Evolutionary conservation across 2,113 vertebrate genomes (phyloP), one percentile per base, ranked within the genome.

Genomic region (Malurus cyaneus): DNA sequence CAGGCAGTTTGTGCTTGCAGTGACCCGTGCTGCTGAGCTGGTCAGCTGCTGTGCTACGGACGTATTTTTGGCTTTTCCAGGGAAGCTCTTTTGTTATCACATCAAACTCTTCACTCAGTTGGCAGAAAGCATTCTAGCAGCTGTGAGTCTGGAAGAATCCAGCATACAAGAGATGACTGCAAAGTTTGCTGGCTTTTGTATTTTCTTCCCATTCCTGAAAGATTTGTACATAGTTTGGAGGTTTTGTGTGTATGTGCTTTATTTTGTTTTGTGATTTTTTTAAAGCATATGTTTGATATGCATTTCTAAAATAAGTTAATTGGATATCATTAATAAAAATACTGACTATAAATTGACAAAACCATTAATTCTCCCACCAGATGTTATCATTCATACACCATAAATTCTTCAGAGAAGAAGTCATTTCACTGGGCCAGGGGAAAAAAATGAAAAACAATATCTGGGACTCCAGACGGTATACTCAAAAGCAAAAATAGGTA

Each of bases 131-230:
- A 80, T 90, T 65, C 1, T 46, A 94, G 88, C 92, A 94, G 95
- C 90, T 96, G 95, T 72, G 90, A 93, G 85, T n/a, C 89, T 97
- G 92, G 88, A 94, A 96, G 93, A 93, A 92, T 94, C 94, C 92
- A 96, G 76, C 64, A 74, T 42, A 49, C 8, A 54, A 90, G 86
- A 76, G 69, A 83, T 67, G 80, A 81, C 94, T 95, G 79, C 47
- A 84, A 93, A 93, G 92, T 93, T 94, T 79, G 69, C 26, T 71
- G 61, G 39, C 0, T 42, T 64, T 52, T 50, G 0, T 86, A 20
- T 83, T 94, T 95, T 94, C 53, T 89, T 85, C 20, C 28, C 12
- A 4, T 91, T 91, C 31, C 61, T 92, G 73, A 69, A 76, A 85
- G 85, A 80, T 71, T n/a, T 70, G 19, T 23, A 31, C n/a, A 12